Evolutionary conservation across 1,140 invertebrate genomes (phyloP).

Genomic region (Caenorhabditis inopinata): DNA sequence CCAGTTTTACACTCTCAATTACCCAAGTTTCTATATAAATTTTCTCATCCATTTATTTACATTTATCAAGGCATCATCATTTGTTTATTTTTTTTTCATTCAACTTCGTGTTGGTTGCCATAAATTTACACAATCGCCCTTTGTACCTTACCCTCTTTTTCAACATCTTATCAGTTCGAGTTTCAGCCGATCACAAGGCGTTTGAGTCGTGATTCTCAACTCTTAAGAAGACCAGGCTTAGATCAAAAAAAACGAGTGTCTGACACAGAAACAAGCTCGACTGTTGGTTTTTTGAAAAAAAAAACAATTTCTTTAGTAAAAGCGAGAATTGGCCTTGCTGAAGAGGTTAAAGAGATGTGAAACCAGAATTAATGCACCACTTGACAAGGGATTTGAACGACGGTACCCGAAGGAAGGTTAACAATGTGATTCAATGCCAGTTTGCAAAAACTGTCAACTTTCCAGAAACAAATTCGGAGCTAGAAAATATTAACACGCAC

Average conservation of each 20-base stretch:
- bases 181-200: conserved; percentile 1
- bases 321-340: background rate
- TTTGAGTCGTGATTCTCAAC: background rate
- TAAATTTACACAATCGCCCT: background rate
- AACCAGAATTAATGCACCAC: background rate
- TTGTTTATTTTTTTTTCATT: background rate
- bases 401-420: too few species aligned
- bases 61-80: too few species aligned
- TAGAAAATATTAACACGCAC: too few species aligned
- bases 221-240: too few species aligned
- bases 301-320: background rate
- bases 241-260: background rate
- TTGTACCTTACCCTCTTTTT: conserved; percentile 7
- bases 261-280: background rate
- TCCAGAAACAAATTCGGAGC: too few species aligned
- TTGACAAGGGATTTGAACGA: background rate
- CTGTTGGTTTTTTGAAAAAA: too few species aligned
- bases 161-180: background rate
- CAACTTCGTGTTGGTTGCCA: background rate
- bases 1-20: conserved; percentile 1
- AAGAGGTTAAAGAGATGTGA: background rate
- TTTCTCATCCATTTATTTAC: background rate
- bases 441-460: too few species aligned
- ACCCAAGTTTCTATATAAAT: background rate
- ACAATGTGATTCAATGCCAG: too few species aligned